Conservation (phyloP, 2,797 vertebrate genomes). For the Antennarius maculatus region DNA sequence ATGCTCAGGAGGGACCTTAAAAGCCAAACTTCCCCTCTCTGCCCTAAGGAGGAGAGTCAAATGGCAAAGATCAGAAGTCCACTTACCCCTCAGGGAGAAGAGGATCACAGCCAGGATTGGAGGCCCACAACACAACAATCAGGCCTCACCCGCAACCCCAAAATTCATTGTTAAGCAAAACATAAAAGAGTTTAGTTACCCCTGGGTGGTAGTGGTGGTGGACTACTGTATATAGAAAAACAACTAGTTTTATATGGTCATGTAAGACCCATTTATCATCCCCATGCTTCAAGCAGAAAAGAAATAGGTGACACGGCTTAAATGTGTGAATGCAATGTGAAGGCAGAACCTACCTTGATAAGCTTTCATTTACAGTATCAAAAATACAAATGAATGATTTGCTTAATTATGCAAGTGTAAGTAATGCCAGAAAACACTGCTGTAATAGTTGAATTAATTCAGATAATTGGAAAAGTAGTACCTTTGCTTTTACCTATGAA, state of each 20-base stretch:
- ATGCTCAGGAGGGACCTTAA: conserved; percentile 80
- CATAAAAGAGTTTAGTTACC: conserved; percentile 60
- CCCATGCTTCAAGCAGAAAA: conserved; percentile 75
- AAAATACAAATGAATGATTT: conserved; percentile 58
- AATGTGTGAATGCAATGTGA: conserved; percentile 55
- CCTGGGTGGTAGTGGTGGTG: conserved; percentile 45
- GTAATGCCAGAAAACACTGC: conserved; percentile 58
- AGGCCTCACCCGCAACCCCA: conserved; percentile 56
- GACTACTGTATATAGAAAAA: conserved; percentile 54
- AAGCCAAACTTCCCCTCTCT: conserved; percentile 77
- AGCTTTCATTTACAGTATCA: conserved; percentile 50
- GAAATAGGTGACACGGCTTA: conserved; percentile 48
- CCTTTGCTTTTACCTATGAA: conserved; percentile 99
- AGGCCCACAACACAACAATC: conserved; percentile 73
- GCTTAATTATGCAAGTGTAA: conserved; percentile 51
- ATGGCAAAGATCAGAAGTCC: conserved; percentile 78
- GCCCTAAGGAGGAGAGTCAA: conserved; percentile 81
- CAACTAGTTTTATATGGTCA: conserved; percentile 42
- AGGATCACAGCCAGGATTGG: conserved; percentile 75
- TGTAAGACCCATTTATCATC: conserved; percentile 58
- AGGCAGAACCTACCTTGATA: conserved; percentile 82
- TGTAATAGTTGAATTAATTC: conserved; percentile 44
- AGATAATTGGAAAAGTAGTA: conserved; percentile 81
- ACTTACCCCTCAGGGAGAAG: conserved; percentile 81
- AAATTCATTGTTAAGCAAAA: conserved; percentile 51